A percentile compares a stretch with the other conserved stretches of the same genome.
Evolutionary conservation across 2,113 vertebrate genomes (phyloP).

Genomic region (Physeter macrocephalus): DNA sequence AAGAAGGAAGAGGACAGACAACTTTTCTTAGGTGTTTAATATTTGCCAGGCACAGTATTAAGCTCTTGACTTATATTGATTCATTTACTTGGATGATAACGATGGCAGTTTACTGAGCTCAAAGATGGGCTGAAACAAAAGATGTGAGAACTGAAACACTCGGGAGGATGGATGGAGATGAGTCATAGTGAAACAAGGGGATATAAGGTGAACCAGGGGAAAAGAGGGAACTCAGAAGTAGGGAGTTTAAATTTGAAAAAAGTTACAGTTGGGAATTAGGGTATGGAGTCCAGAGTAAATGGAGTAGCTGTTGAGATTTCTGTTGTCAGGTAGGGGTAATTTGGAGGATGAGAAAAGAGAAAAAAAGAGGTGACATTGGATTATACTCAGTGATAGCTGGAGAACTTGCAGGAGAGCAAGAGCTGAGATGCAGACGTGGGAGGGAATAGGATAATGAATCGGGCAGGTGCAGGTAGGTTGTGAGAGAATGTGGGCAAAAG

Average conservation of each 20-base stretch:
- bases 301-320: background rate
- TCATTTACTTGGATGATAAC: background rate
- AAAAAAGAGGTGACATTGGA: background rate
- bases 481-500: background rate
- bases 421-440: accelerated
- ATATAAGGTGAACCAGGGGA: background rate
- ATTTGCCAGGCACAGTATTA: background rate
- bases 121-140: background rate
- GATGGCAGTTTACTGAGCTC: background rate
- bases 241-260: background rate
- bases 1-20: background rate
- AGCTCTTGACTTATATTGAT: background rate
- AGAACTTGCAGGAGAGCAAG: background rate
- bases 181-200: background rate
- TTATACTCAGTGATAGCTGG: background rate
- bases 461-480: background rate
- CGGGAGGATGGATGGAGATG: background rate
- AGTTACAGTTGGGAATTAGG: background rate
- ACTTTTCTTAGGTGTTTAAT: background rate
- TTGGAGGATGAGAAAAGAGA: constrained; percentile 12
- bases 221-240: background rate
- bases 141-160: background rate
- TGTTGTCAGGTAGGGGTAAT: background rate
- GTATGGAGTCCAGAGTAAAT: background rate
- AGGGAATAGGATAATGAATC: background rate